Conservation (phyloP, 1,140 invertebrate species). For the Macrobrachium nipponense region DNA sequence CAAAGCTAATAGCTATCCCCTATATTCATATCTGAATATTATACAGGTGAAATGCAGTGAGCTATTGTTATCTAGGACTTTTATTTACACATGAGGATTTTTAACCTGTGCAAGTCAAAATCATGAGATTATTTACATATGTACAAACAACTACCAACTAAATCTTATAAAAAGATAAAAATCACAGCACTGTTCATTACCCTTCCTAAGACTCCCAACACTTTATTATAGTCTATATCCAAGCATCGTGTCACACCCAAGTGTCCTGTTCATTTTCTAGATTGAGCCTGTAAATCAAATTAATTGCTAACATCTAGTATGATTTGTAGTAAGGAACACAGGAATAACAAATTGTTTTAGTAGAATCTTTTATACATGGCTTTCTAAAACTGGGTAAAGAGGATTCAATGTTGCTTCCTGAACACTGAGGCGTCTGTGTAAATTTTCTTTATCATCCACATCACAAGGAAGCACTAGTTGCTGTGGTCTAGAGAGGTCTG, state of each 20-base stretch:
- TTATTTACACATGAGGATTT: constrained; percentile 52
- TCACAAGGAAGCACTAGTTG: constrained; percentile 45
- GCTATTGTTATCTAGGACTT: constrained; percentile 50
- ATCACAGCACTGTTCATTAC: constrained; percentile 62
- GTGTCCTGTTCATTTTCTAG: not conserved
- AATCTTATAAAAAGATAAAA: constrained; percentile 47
- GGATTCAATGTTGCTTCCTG: constrained; percentile 52
- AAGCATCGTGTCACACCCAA: not conserved
- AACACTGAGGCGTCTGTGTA: constrained; percentile 53
- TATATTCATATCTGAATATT: constrained; percentile 62
- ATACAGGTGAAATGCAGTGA: constrained; percentile 60
- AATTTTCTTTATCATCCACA: constrained; percentile 46
- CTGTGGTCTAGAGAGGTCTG: constrained; percentile 57
- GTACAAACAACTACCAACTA: constrained; percentile 29
- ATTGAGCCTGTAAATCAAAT: too few species aligned
- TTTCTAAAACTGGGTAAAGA: constrained; percentile 62
- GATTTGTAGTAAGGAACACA: constrained; percentile 2
- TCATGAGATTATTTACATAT: constrained; percentile 24
- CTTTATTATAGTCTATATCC: constrained; percentile 26
- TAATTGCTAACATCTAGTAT: not conserved
- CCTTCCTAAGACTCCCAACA: constrained; percentile 52
- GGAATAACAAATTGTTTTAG: not conserved
- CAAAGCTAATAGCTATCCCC: constrained; percentile 55
- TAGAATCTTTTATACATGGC: constrained; percentile 54
- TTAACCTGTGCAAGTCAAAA: constrained; percentile 51